Conservation (phyloP, 2,797 vertebrate species). For the Loris lydekkerianus region DNA sequence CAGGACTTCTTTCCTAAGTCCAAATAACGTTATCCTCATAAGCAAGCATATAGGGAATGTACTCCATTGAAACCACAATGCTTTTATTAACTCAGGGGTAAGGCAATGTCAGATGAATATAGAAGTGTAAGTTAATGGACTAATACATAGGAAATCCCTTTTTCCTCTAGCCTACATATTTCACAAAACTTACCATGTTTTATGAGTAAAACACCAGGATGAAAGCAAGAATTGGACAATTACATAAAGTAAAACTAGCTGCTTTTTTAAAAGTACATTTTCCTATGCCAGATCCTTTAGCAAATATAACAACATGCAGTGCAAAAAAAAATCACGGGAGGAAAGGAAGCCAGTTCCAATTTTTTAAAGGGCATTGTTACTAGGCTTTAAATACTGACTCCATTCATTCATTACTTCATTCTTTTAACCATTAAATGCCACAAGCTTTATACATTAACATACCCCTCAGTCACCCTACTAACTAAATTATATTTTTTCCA, state of each 20-base stretch:
- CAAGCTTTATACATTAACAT: slow-evolving; percentile 38
- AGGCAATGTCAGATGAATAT: slow-evolving; percentile 90
- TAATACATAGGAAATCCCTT: slow-evolving; percentile 90
- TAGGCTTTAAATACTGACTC: slow-evolving; percentile 30
- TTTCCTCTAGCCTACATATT: slow-evolving; percentile 78
- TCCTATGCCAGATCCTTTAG: slow-evolving; percentile 19
- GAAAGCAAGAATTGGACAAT: not conserved
- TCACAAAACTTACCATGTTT: slow-evolving; percentile 89
- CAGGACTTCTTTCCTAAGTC: slow-evolving; percentile 1
- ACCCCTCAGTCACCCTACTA: not conserved
- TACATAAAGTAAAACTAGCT: slow-evolving; percentile 31
- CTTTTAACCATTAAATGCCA: slow-evolving; percentile 10
- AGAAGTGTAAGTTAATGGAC: slow-evolving; percentile 91
- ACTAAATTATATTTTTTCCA: slow-evolving; percentile 35
- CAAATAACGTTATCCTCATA: slow-evolving; percentile 41
- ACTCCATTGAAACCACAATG: slow-evolving; percentile 16
- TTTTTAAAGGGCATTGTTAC: not conserved
- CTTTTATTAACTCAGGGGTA: slow-evolving; percentile 88
- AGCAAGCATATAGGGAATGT: not conserved
- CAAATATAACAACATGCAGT: not conserved
- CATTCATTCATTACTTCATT: not conserved
- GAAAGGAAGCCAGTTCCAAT: not conserved
- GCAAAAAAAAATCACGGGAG: slow-evolving; percentile 2
- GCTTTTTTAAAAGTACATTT: slow-evolving; percentile 17
- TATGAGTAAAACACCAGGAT: slow-evolving; percentile 88